phyloP scores from a whole-genome alignment of 2,113 vertebrate species.

The Catagonus wagneri region DNA sequence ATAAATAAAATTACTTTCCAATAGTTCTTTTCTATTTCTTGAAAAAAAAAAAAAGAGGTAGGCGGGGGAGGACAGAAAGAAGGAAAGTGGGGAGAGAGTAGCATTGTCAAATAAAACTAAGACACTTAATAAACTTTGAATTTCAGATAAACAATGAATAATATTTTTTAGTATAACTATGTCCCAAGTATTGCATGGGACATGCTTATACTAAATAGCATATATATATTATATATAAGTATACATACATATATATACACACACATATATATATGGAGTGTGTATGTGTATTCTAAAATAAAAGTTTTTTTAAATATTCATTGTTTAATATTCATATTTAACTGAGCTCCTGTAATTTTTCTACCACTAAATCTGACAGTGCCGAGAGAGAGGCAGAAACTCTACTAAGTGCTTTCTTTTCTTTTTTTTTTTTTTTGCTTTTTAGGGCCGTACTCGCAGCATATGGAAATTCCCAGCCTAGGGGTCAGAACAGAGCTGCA shows the following conservation, averaged over 20 bases:
- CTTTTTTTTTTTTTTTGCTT: no score
- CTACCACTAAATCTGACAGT: neutral
- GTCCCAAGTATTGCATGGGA: no score
- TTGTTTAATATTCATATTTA: neutral
- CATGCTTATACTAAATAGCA: no score
- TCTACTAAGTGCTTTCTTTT: neutral
- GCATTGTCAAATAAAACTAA: neutral
- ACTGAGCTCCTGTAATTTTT: neutral
- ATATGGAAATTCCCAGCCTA: no score
- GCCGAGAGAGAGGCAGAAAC: neutral
- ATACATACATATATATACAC: no score
- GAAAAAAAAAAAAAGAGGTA: neutral
- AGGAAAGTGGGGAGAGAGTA: neutral
- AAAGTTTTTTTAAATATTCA: neutral
- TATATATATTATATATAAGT: no score
- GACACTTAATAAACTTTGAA: neutral
- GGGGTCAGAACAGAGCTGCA: no score
- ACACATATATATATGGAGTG: no score
- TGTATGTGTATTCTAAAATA: neutral
- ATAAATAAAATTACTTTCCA: neutral
- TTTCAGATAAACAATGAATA: neutral
- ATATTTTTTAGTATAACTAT: neutral
- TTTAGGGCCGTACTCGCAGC: no score
- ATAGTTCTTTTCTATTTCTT: neutral
- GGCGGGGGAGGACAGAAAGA: fast-evolving